These are phyloP conservation scores for Pheosia gnoma DNA, from an alignment of 2,888 invertebrate species.

Conservation along the genomic window DNA sequence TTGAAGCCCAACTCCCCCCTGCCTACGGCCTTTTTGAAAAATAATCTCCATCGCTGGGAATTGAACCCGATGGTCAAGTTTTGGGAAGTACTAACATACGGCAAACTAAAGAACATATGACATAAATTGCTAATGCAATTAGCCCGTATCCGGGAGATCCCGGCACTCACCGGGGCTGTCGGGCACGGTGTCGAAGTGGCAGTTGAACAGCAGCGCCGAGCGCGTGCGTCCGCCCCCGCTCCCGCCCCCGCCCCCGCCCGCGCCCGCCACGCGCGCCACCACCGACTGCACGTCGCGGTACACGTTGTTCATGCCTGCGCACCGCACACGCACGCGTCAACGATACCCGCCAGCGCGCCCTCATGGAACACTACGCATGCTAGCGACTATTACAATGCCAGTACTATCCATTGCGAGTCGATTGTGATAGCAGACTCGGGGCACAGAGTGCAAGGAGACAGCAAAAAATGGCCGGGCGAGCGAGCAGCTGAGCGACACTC, in stretches of 20 bases:
- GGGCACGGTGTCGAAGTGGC: conserved; percentile 95
- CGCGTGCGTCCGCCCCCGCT: conserved; percentile 66
- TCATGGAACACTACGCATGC: not conserved
- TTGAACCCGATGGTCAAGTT: too few species aligned
- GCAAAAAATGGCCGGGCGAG: too few species aligned
- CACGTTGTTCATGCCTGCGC: conserved; percentile 88
- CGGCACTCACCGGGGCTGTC: conserved; percentile 89
- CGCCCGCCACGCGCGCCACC: conserved; percentile 83
- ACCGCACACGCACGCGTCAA: conserved; percentile 2
- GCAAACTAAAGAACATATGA: too few species aligned
- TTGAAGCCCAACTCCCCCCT: too few species aligned
- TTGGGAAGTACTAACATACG: too few species aligned
- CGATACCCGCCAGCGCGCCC: not conserved
- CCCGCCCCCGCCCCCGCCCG: conserved; percentile 74
- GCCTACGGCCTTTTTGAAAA: too few species aligned
- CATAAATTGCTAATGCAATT: too few species aligned
- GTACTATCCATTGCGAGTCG: too few species aligned
- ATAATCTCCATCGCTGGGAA: too few species aligned
- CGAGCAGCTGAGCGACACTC: too few species aligned
- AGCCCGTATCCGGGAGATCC: not conserved
- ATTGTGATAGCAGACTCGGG: too few species aligned
- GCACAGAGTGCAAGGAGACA: too few species aligned
- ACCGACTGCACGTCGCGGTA: conserved; percentile 93
- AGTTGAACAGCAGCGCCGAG: conserved; percentile 91
- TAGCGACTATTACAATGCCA: not conserved